Percentiles rank a stretch among this genome's conserved stretches.
Evolutionary conservation across 2,888 invertebrate genomes (phyloP).

Genomic region (Pollenia amentaria): DNA sequence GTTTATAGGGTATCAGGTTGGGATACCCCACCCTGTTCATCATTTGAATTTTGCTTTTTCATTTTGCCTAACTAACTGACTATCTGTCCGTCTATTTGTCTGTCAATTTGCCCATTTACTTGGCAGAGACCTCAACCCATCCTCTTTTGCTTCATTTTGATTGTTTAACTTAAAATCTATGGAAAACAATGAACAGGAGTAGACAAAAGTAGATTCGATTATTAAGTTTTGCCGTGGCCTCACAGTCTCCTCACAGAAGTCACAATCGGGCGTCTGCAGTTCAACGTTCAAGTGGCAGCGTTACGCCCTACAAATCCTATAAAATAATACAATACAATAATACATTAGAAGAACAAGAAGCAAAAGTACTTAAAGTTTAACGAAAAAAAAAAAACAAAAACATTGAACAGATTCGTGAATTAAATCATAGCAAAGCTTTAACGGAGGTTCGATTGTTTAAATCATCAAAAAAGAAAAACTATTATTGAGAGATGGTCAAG

Average conservation of each 20-base stretch:
- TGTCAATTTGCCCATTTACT: slow-evolving; percentile 43
- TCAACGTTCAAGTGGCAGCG: slow-evolving; percentile 84
- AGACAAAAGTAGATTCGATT: slow-evolving; percentile 76
- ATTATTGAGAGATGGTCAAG: slow-evolving; percentile 15
- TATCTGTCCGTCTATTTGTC: background rate
- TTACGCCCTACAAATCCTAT: slow-evolving; percentile 82
- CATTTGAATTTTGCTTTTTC: slow-evolving; percentile 34
- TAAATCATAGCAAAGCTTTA: slow-evolving; percentile 57
- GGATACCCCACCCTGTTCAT: background rate
- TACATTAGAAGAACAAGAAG: slow-evolving; percentile 6
- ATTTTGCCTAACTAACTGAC: slow-evolving; percentile 21
- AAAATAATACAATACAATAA: slow-evolving; percentile 37
- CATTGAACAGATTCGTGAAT: slow-evolving; percentile 60
- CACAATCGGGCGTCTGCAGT: slow-evolving; percentile 84
- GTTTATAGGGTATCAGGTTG: slow-evolving; percentile 22
- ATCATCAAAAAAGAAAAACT: slow-evolving; percentile 25
- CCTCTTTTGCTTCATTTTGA: slow-evolving; percentile 67
- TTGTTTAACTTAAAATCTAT: slow-evolving; percentile 55
- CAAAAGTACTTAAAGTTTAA: slow-evolving; percentile 26
- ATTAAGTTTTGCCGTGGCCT: slow-evolving; percentile 73
- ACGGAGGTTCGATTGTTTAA: slow-evolving; percentile 18
- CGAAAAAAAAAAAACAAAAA: slow-evolving; percentile 1
- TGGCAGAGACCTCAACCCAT: slow-evolving; percentile 73
- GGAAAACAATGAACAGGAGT: slow-evolving; percentile 73
- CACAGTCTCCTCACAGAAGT: slow-evolving; percentile 81